Evolutionary conservation across 2,888 invertebrate genomes (phyloP).

Genomic region (Polydrusus cervinus): DNA sequence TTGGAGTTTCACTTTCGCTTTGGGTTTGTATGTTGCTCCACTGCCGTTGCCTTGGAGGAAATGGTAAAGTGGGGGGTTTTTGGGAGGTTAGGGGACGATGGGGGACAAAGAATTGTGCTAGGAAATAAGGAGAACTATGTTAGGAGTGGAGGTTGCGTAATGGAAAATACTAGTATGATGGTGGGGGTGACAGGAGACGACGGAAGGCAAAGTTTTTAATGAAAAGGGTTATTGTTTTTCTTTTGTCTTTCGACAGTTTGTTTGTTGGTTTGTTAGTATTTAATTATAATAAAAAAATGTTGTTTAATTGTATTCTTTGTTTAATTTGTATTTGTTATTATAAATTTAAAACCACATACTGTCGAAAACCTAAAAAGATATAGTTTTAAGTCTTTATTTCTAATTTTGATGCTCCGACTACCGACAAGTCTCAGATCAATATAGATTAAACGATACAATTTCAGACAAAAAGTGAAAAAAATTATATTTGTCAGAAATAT

Average conservation of each 20-base stretch:
- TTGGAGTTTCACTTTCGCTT: conserved; percentile 52
- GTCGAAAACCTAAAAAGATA: no score
- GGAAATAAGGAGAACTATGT: conserved; percentile 55
- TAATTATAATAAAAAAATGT: neutral
- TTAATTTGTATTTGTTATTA: no score
- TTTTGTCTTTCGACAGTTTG: conserved; percentile 25
- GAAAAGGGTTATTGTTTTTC: conserved; percentile 35
- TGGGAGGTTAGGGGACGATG: conserved; percentile 29
- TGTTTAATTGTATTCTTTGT: neutral
- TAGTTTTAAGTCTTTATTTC: no score
- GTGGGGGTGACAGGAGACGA: conserved; percentile 27
- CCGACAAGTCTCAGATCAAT: no score
- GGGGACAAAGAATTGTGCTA: conserved; percentile 50
- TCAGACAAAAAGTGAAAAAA: no score
- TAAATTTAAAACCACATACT: no score
- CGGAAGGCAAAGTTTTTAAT: conserved; percentile 22
- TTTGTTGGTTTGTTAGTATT: conserved; percentile 11
- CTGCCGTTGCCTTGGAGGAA: conserved; percentile 48
- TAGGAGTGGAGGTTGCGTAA: conserved; percentile 53
- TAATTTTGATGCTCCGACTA: no score
- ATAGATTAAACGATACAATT: no score
- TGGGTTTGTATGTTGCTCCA: conserved; percentile 48
- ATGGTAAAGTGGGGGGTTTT: conserved; percentile 31
- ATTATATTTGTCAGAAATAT: no score
- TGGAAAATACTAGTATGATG: conserved; percentile 15